Evolutionary conservation across 2,113 vertebrate species (phyloP), one percentile per base, ranked within the genome.

Genomic region (Chloropsis cyanopogon): DNA sequence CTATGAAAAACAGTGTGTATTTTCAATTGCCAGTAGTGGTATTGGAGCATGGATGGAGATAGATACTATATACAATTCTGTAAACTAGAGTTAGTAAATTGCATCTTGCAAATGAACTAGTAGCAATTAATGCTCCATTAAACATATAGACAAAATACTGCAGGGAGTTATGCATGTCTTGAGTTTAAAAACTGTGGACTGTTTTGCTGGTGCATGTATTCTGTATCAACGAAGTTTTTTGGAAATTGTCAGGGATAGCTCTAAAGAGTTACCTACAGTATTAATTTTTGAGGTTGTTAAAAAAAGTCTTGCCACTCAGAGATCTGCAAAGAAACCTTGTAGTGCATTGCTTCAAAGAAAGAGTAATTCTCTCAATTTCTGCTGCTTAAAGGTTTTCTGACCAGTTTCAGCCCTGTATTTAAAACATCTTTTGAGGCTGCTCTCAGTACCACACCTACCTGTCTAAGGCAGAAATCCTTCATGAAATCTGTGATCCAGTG

Each of bases 361-460:
- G 50, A n/a, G 3, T 11, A 28, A 17, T 47, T 31, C 42, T 66
- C n/a, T 47, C 4, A n/a, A 4, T 26, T 85, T 29, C 24, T 86
- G 20, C 19, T 72, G 18, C 35, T 69, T 22, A 18, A 47, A 42
- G 23, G 1, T 33, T 65, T 88, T 69, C 50, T 63, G 35, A 31
- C 12, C 7, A 1, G 12, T 19, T 29, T 70, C 42, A 63, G 31
- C 3, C 24, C 10, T 2, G 0, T 37, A 9, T 47, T 66, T 54
- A 10, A 73, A 71, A 10, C 2, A 2, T 14, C 9, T 57, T 17
- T 4, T 7, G 56, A 66, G 39, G 22, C 25, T 81, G 25, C 28
- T 42, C 18, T 77, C 6, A 9, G 1, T 10, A 21, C 57, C 9
- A 1, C 8, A 20, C 10, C 25, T 3, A 3, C 2, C 9, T 21